A percentile compares a stretch with the other conserved stretches of the same genome.
Conservation (phyloP, 2,113 vertebrate genomes). For the Aythya baeri region DNA sequence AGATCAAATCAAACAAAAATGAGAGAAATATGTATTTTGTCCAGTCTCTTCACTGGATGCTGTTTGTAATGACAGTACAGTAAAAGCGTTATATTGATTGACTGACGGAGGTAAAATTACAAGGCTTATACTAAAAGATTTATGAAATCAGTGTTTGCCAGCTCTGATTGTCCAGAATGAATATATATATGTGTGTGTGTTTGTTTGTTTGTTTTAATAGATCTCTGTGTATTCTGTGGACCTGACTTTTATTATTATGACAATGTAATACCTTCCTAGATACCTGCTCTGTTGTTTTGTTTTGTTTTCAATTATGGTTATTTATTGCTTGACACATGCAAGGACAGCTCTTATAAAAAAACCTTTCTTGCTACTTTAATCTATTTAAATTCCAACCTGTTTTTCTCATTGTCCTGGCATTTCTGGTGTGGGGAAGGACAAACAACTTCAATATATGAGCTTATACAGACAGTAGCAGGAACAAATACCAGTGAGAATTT, state of each 20-base stretch:
- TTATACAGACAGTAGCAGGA: neutral
- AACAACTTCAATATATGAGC: neutral
- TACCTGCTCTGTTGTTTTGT: too few relatives aligned
- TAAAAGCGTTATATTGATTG: neutral
- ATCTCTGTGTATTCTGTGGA: neutral
- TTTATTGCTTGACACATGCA: neutral
- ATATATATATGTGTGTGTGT: too few relatives aligned
- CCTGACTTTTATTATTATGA: neutral
- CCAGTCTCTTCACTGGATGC: neutral
- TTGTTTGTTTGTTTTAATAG: neutral
- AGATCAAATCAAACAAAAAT: neutral
- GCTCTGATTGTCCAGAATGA: neutral
- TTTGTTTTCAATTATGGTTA: neutral
- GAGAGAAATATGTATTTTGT: neutral
- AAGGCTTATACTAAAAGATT: neutral
- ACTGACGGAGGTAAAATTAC: neutral
- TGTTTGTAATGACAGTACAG: neutral
- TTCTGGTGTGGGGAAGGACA: neutral
- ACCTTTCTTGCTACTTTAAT: neutral
- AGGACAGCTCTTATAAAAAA: neutral
- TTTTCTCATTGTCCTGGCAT: slow-evolving; percentile 2
- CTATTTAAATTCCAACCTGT: neutral
- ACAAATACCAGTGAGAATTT: neutral
- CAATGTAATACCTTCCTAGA: neutral
- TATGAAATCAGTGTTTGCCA: slow-evolving; percentile 11